These are phyloP conservation scores for Montipora cactus DNA, from an alignment of 64 coral and sea anemone species.

Conservation along the genomic window DNA sequence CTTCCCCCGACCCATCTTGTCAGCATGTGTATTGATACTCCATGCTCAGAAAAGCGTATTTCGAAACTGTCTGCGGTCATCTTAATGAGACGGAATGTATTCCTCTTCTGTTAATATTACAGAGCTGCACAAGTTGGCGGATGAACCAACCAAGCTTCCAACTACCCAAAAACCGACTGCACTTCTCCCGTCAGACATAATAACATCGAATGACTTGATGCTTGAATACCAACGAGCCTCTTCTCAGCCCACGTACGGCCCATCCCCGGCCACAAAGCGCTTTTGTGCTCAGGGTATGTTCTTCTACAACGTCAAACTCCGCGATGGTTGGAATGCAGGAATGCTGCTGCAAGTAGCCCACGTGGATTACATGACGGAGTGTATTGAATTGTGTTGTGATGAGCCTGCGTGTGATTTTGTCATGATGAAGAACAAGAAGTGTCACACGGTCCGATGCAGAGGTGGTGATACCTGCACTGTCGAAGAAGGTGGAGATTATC, in stretches of 20 bases:
- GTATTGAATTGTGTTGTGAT: slow-evolving; percentile 79
- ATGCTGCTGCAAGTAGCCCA: slow-evolving; percentile 46
- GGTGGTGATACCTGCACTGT: slow-evolving; percentile 74
- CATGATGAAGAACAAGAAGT: slow-evolving; percentile 64
- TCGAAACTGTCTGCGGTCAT: no score
- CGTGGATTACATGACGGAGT: slow-evolving; percentile 75
- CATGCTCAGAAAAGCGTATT: no score
- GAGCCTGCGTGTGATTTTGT: slow-evolving; percentile 79
- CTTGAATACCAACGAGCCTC: slow-evolving; percentile 37
- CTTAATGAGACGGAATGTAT: background rate
- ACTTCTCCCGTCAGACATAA: background rate
- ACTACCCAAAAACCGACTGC: background rate
- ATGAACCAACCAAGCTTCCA: slow-evolving; percentile 16
- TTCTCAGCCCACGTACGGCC: background rate
- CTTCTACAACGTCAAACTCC: slow-evolving; percentile 88
- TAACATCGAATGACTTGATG: slow-evolving; percentile 51
- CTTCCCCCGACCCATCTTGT: no score
- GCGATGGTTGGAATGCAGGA: slow-evolving; percentile 79
- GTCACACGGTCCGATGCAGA: slow-evolving; percentile 82
- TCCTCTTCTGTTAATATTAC: background rate
- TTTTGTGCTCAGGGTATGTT: slow-evolving; percentile 86
- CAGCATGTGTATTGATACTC: no score
- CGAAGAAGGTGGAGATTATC: slow-evolving; percentile 70
- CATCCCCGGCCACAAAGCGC: slow-evolving; percentile 9
- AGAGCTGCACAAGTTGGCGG: slow-evolving; percentile 63